Base-by-base conservation (phyloP, 2,888 invertebrate species). In the Cataglyphis livida region DNA sequence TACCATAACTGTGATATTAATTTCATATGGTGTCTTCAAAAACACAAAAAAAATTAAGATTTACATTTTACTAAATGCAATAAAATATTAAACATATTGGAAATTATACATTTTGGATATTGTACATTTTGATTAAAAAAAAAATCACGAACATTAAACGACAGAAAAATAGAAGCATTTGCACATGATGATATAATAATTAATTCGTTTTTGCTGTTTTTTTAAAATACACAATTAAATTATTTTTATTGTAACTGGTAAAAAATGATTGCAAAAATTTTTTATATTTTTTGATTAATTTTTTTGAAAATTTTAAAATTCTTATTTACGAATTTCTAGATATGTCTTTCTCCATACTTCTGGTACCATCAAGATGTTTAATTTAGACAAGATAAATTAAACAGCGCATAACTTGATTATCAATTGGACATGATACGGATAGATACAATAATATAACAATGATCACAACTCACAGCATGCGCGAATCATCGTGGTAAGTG, bases 1-100 rank as follows among this genome's bases (percentile, higher is more conserved):
- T 61, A 76, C 25, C 21, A 15, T 64, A 65, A 21, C 25, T 25
- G 18, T 44, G 65, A 71, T 71, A 38, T 75, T 21, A 32, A 44
- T 28, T 32, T 74, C 64, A 48, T 64, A 48, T 64, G 64, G 51
- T 75, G 18, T 38, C 25, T 25, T 38, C n/a, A 9, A 9, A 5
- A 54, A 38, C 4, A 65, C 66, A 66, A 18, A 12, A 71, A 57
- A 38, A 54, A 38, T 35, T 75, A 51, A 51, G 48, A 51, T 51
- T 51, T n/a, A 51, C 10, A 35, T 32, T 51, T 51, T n/a, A 51
- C 10, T 32, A 12, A 18, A 48, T 57, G 62, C 21, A 38, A 57
- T 73, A 41, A 28, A 61, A 61, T 59, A 38, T 71, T 57, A 57
- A 2, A 71, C 21, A 74, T 21, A 62, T 62, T 25, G 12, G 18